A percentile compares a stretch with the other conserved stretches of the same genome.
These are phyloP conservation scores for Notospermus geniculatus DNA, from an alignment of 1,140 invertebrate genomes.

Conservation along the genomic window DNA sequence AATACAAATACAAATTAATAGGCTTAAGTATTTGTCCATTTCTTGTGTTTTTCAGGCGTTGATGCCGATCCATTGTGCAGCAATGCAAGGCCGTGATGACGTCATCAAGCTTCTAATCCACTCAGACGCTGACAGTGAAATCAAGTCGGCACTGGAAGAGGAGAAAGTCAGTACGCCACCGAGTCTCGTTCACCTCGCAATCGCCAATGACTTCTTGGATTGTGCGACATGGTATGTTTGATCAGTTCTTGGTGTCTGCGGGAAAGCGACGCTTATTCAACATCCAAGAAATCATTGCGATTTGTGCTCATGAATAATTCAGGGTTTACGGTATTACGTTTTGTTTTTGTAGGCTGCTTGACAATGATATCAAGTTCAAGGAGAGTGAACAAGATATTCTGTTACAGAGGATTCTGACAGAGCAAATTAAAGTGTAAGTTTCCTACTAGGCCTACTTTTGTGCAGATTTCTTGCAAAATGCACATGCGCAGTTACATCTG, in stretches of 20 bases:
- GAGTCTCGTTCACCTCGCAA: slow-evolving; percentile 46
- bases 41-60: slow-evolving; percentile 46
- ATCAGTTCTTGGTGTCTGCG: too few species aligned
- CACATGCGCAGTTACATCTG: too few species aligned
- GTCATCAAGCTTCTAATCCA: slow-evolving; percentile 42
- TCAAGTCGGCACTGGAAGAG: slow-evolving; percentile 34
- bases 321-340: too few species aligned
- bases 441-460: neutral
- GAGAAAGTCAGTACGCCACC: slow-evolving; percentile 39
- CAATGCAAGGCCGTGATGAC: slow-evolving; percentile 53
- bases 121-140: slow-evolving; percentile 34
- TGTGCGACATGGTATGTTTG: slow-evolving; percentile 45
- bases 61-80: slow-evolving; percentile 53
- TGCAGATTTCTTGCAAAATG: too few species aligned
- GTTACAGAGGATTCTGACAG: slow-evolving; percentile 42
- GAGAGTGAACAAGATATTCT: slow-evolving; percentile 45
- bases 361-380: slow-evolving; percentile 51
- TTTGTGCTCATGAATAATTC: neutral
- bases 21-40: too few species aligned
- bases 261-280: too few species aligned
- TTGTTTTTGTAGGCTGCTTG: slow-evolving; percentile 37
- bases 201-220: slow-evolving; percentile 47
- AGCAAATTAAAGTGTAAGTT: slow-evolving; percentile 48
- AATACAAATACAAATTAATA: too few species aligned
- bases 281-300: too few species aligned